Base-by-base conservation (phyloP, 2,113 vertebrate genomes). In the Sinocyclocheilus anshuiensis region DNA sequence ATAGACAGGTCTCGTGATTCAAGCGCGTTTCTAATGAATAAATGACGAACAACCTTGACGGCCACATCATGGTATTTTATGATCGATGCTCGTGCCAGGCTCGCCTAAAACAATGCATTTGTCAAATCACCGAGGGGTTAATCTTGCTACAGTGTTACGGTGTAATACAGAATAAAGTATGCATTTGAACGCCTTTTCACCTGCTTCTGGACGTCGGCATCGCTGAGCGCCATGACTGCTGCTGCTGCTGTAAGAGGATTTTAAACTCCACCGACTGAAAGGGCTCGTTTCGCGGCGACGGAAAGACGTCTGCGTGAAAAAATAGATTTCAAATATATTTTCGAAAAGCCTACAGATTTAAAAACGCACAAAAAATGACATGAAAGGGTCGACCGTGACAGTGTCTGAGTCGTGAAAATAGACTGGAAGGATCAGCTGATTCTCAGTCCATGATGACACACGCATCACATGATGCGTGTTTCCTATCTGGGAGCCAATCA, bases 191-290 rank as follows among this genome's bases (percentile, higher is more conserved):
- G 61, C 13, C 12, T 71, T 69, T 63, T 72, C 72, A 98, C 98
- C 98, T 99, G 98, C 92, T 99, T 99, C 91, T 99, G 97, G 48
- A 99, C 98, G 82, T 99, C 98, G 57, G 97, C 98, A 92, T 99
- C 97, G 94, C 98, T 99, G 87, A 99, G 97, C 89, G 98, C 98
- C 98, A 99, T 98, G 59, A 88, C 45, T 48, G 45, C 90, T 86
- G 92, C 88, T 50, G 91, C 87, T 48, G 90, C 87, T 65, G 4
- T 24, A 55, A 26, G 81, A 69, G 6, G 20, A 55, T 78, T 33
- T 88, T 8, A 65, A 79, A 39, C 15, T 71, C 20, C 77, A n/a
- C 24, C 3, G 57, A 71, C 16, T 61, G 29, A 13, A 20, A 71
- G 55, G 55, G 36, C 12, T 48, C 76, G 76, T 48, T 3, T 48